These are phyloP conservation scores for Echinometra lucunter DNA, from an alignment of 53 echinoderm and acorn worm genomes.

Conservation along the genomic window DNA sequence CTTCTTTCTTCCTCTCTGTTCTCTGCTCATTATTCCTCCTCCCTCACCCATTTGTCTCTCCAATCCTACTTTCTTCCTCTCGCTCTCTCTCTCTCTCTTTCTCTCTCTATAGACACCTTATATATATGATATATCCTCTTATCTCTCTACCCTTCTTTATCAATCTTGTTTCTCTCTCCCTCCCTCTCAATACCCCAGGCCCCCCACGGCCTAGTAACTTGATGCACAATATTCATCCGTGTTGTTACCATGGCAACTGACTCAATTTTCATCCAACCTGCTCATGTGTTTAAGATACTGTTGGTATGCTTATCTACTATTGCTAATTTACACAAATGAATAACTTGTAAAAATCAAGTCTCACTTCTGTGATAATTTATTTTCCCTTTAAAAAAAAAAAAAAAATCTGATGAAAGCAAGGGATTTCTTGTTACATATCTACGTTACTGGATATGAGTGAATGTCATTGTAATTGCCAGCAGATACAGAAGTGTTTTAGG, in stretches of 20 bases:
- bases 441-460: too few species aligned
- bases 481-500: too few species aligned
- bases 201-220: background rate
- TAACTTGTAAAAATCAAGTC: too few species aligned
- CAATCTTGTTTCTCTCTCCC: background rate
- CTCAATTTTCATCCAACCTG: background rate
- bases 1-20: background rate
- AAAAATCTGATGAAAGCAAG: too few species aligned
- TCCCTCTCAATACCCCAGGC: background rate
- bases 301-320: background rate
- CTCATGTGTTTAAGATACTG: background rate
- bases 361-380: too few species aligned
- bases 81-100: background rate
- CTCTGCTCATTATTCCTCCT: background rate
- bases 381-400: too few species aligned
- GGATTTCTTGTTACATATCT: too few species aligned
- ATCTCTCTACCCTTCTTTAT: background rate
- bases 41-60: background rate
- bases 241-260: background rate
- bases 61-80: background rate
- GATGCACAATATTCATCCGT: background rate
- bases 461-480: too few species aligned
- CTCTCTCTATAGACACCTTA: background rate
- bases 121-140: background rate
- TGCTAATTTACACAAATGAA: background rate